Evolutionary conservation across 1,140 invertebrate genomes (phyloP).

Genomic region (Fragariocoptes setiger): DNA sequence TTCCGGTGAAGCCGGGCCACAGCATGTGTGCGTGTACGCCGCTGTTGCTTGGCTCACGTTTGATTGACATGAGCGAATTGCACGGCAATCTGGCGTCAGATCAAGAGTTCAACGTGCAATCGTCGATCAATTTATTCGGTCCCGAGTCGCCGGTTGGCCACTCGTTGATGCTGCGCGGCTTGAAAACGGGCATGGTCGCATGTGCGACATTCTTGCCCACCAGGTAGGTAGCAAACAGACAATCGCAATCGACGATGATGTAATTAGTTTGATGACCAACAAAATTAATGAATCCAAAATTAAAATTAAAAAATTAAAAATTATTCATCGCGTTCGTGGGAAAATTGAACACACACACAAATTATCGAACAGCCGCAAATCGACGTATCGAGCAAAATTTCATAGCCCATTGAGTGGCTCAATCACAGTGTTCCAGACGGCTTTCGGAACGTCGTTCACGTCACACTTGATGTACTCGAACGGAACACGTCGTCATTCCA

Average conservation of each 20-base stretch:
- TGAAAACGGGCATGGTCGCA: conserved; percentile 8
- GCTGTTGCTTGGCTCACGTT: conserved; percentile 4
- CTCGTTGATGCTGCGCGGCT: conserved; percentile 10
- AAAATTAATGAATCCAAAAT: conserved; percentile 3
- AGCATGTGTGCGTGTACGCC: neutral
- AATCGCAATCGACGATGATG: conserved; percentile 2
- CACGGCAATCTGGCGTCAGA: conserved; percentile 9
- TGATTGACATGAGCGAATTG: conserved; percentile 10
- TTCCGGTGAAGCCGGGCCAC: conserved; percentile 6
- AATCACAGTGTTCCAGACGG: conserved; percentile 9
- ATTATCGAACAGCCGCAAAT: conserved; percentile 5
- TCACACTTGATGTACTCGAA: conserved; percentile 10
- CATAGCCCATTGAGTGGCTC: conserved; percentile 7
- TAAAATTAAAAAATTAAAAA: neutral
- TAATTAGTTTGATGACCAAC: neutral
- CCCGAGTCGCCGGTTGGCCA: conserved; percentile 10
- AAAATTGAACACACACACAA: conserved; percentile 1
- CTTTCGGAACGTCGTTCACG: conserved; percentile 7
- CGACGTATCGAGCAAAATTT: conserved; percentile 8
- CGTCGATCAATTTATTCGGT: conserved; percentile 7
- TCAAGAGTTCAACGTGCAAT: conserved; percentile 9
- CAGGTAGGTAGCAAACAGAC: conserved; percentile 1
- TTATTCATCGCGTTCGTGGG: neutral
- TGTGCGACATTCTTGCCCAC: conserved; percentile 12
- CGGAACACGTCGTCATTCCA: conserved; percentile 8